Conservation (phyloP, 2,888 invertebrate species). For the Drosophila anomelani region DNA sequence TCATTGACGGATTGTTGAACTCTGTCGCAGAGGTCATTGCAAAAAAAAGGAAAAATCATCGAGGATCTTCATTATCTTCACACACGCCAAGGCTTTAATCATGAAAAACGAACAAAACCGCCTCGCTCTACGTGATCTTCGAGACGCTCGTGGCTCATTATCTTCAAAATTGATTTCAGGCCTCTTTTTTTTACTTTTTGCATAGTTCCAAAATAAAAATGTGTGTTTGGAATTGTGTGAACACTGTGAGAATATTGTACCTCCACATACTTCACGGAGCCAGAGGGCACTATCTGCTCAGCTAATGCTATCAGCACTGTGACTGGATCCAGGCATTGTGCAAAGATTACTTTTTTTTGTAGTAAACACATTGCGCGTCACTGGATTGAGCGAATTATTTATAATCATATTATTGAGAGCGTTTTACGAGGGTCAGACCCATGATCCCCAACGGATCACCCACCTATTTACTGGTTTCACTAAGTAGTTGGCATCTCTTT, state of each 20-base stretch:
- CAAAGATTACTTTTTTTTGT: constrained; percentile 26
- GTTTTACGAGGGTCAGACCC: constrained; percentile 39
- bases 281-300: constrained; percentile 13
- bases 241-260: constrained; percentile 34
- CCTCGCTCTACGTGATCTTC: constrained; percentile 53
- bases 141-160: constrained; percentile 55
- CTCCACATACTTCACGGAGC: constrained; percentile 10
- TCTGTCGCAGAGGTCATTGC: constrained; percentile 1
- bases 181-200: constrained; percentile 33
- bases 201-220: constrained; percentile 19
- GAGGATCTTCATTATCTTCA: constrained; percentile 34
- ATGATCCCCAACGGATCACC: constrained; percentile 45
- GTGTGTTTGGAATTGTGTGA: constrained; percentile 36
- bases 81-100: constrained; percentile 54
- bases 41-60: constrained; percentile 21
- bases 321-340: constrained; percentile 30
- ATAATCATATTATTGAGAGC: constrained; percentile 39
- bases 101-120: constrained; percentile 2
- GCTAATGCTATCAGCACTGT: constrained; percentile 20
- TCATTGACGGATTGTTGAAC: constrained; percentile 38
- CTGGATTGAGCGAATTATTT: constrained; percentile 33
- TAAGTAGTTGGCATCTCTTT: constrained; percentile 32
- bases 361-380: constrained; percentile 57
- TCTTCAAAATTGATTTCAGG: constrained; percentile 34
- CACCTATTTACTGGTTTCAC: constrained; percentile 42